A percentile compares a stretch with the other conserved stretches of the same genome.
Conservation (phyloP, 2,113 vertebrate species). For the Vimba vimba region DNA sequence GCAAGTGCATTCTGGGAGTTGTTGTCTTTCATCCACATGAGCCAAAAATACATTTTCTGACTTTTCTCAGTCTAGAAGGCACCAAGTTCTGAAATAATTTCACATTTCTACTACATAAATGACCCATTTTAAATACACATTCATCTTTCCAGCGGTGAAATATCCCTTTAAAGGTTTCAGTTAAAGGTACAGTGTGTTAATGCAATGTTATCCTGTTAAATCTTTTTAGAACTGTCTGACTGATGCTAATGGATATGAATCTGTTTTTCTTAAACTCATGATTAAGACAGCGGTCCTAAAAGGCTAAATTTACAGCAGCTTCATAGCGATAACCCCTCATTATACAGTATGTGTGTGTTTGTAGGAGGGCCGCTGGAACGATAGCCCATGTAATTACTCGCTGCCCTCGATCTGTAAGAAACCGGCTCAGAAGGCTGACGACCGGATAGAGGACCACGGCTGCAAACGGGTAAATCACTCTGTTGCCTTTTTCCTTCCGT, state of each 20-base stretch:
- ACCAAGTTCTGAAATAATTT: no score
- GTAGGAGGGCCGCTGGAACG: conserved; percentile 96
- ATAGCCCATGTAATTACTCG: conserved; percentile 94
- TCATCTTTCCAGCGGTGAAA: no score
- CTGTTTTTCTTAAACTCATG: background rate
- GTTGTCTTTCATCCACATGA: no score
- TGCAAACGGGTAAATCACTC: conserved; percentile 84
- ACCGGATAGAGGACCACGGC: conserved; percentile 82
- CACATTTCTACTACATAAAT: no score
- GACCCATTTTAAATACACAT: no score
- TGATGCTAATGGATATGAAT: conserved; percentile 2
- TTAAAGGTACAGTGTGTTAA: background rate
- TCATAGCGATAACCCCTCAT: conserved; percentile 1
- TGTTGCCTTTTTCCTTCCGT: background rate
- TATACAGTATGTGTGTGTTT: conserved; percentile 43
- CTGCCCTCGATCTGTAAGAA: conserved; percentile 96
- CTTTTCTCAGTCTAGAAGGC: no score
- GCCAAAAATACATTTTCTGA: no score
- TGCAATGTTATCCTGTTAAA: background rate
- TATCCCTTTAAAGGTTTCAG: background rate
- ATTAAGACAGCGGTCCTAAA: background rate
- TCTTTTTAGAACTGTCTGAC: background rate
- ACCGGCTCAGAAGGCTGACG: conserved; percentile 81
- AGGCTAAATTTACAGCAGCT: background rate
- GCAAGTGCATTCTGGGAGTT: no score